Percentiles rank a stretch among this genome's conserved stretches.
Conservation (phyloP, 2,888 invertebrate genomes). For the Amorpha juglandis region DNA sequence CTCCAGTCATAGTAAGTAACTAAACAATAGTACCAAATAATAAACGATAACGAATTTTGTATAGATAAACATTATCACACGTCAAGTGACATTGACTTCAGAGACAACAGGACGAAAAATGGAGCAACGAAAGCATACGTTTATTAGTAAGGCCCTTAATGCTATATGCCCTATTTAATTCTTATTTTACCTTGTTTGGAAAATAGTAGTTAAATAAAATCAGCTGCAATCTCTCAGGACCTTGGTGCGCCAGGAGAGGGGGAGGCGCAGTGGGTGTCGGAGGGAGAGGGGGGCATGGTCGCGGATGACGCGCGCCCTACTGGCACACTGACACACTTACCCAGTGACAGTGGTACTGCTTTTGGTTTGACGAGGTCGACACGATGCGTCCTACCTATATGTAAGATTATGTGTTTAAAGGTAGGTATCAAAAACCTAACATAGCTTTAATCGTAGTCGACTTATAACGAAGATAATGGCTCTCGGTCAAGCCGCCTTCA, state of each 20-base stretch:
- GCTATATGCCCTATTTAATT: slow-evolving; percentile 11
- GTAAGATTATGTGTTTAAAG: slow-evolving; percentile 52
- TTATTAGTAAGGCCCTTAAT: neutral
- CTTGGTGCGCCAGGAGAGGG: slow-evolving; percentile 67
- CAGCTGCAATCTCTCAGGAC: slow-evolving; percentile 75
- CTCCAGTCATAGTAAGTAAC: too few species aligned
- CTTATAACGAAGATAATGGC: neutral
- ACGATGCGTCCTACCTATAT: slow-evolving; percentile 75
- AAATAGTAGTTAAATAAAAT: slow-evolving; percentile 60
- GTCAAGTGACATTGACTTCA: too few species aligned
- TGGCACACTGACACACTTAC: slow-evolving; percentile 84
- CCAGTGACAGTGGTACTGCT: slow-evolving; percentile 84
- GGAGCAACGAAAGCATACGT: too few species aligned
- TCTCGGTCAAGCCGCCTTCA: too few species aligned
- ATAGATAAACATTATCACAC: too few species aligned
- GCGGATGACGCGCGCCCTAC: slow-evolving; percentile 82
- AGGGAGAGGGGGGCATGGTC: slow-evolving; percentile 65
- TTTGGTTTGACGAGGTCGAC: slow-evolving; percentile 80
- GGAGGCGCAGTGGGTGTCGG: slow-evolving; percentile 47
- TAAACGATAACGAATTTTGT: too few species aligned
- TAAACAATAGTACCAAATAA: too few species aligned
- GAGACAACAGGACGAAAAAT: too few species aligned
- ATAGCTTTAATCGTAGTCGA: slow-evolving; percentile 13
- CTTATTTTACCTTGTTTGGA: slow-evolving; percentile 46
- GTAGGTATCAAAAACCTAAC: slow-evolving; percentile 27